phyloP scores from a whole-genome alignment of 2,888 invertebrate genomes.

The Charanyca ferruginea region DNA sequence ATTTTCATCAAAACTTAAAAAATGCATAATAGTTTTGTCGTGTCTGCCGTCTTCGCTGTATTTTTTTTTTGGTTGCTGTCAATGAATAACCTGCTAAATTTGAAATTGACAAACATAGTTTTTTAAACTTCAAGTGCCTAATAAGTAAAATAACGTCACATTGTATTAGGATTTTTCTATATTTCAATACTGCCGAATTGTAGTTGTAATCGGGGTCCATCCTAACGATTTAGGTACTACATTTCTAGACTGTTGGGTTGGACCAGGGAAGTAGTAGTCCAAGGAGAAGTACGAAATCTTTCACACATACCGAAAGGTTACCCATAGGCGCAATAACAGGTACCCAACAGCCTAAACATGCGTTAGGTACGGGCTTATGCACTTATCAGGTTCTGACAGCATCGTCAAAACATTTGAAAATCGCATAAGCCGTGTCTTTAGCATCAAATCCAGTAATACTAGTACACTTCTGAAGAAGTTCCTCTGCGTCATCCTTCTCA shows the following conservation, averaged over 20 bases:
- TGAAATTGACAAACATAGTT: no score
- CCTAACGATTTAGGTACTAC: no score
- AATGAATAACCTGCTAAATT: no score
- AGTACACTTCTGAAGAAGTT: constrained; percentile 20
- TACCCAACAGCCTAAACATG: neutral
- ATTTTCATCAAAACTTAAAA: no score
- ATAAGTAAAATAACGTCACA: neutral
- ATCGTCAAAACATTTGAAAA: constrained; percentile 34
- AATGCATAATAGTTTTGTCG: no score
- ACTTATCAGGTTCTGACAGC: neutral
- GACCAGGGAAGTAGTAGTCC: no score
- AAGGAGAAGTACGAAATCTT: neutral
- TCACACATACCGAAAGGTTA: neutral
- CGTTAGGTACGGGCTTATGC: neutral
- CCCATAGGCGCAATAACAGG: no score
- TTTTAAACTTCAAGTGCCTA: no score
- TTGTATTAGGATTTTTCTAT: neutral
- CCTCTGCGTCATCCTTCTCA: neutral
- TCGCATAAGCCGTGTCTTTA: constrained; percentile 10
- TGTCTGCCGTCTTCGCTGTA: no score
- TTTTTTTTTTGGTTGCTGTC: no score
- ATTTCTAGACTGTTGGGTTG: neutral
- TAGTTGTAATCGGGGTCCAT: no score
- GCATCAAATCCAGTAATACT: constrained; percentile 18
- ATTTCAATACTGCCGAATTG: neutral